A percentile compares a stretch with the other conserved stretches of the same genome.
Conservation (phyloP, 2,888 invertebrate species). For the Mythimna impura region DNA sequence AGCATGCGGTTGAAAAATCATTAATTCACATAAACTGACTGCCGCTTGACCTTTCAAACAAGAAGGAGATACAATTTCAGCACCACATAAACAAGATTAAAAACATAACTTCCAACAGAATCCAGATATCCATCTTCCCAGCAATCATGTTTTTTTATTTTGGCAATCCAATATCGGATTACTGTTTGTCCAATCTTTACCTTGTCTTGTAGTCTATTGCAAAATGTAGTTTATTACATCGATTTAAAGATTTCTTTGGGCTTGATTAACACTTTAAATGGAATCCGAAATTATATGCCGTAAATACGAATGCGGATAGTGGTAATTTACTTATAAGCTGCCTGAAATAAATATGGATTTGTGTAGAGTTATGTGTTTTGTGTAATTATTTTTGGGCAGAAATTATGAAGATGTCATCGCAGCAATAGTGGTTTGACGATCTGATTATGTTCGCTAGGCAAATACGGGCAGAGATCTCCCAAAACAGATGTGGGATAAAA, state of each 20-base stretch:
- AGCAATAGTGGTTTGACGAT: too few species aligned
- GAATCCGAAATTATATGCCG: conserved; percentile 48
- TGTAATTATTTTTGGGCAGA: conserved; percentile 12
- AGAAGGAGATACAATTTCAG: conserved; percentile 48
- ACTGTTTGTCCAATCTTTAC: conserved; percentile 52
- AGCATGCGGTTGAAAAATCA: conserved; percentile 5
- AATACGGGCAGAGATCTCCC: too few species aligned
- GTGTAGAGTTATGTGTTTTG: conserved; percentile 28
- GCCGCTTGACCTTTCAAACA: conserved; percentile 36
- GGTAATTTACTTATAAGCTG: conserved; percentile 36
- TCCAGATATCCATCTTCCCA: conserved; percentile 48
- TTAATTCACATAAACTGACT: conserved; percentile 3
- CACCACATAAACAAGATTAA: conserved; percentile 51
- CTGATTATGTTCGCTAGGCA: too few species aligned
- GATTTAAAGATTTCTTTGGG: conserved; percentile 42
- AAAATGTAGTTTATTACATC: conserved; percentile 53
- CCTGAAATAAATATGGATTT: conserved; percentile 44
- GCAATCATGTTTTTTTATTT: conserved; percentile 55
- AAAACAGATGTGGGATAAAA: too few species aligned
- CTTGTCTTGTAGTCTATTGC: conserved; percentile 52
- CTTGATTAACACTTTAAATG: conserved; percentile 60
- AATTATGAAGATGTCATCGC: too few species aligned
- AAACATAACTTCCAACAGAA: conserved; percentile 26
- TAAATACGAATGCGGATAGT: conserved; percentile 24
- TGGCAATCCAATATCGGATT: conserved; percentile 57